Evolutionary conservation across 35 echinoderm and acorn worm genomes (phyloP), one percentile per base, ranked within the genome.

Genomic region (Holothuria glaberrima): DNA sequence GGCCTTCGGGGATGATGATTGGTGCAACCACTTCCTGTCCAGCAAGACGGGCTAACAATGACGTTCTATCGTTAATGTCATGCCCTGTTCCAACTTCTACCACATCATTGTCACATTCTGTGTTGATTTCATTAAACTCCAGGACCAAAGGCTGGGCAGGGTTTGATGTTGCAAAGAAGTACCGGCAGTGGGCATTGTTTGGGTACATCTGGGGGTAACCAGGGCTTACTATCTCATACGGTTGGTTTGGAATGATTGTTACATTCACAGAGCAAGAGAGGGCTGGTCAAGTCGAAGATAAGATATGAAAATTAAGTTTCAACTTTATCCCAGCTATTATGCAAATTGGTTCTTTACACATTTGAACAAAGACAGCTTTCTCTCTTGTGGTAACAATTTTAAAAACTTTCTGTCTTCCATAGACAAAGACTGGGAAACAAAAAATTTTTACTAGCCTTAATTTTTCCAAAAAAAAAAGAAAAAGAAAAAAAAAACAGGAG

Each of bases 121-220:
- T 87, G 64, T 70, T 71, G 33, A 87, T 44, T n/a, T 71, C 61
- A 18, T 87, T 71, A 35, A 87, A 87, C 21, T 69, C 65, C 21
- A 87, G 13, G 21, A 69, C 85, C n/a, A 87, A 59, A 6, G 34
- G 85, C 58, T 26, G 3, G 5, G 59, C 65, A 19, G 61, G 85
- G 12, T 46, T 30, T 0, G 61, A 18, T 3, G 61, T 46, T n/a
- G n/a, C 21, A n/a, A 87, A 87, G 41, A 68, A 87, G 35, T 87
- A 87, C 21, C 85, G 32, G 63, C 85, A 87, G 25, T 87, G 85
- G 64, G 85, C 85, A 50, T 87, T 87, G 41, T 87, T 87, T 4
- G 85, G 85, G 85, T 87, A 87, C 34, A 70, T 44, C 34, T 69
- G 41, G 32, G 85, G 85, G 36, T 46, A 87, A 13, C 85, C 85